Evolutionary conservation across 2,797 vertebrate genomes (phyloP), one percentile per base, ranked within the genome.

Genomic region (Meriones psammophilus): DNA sequence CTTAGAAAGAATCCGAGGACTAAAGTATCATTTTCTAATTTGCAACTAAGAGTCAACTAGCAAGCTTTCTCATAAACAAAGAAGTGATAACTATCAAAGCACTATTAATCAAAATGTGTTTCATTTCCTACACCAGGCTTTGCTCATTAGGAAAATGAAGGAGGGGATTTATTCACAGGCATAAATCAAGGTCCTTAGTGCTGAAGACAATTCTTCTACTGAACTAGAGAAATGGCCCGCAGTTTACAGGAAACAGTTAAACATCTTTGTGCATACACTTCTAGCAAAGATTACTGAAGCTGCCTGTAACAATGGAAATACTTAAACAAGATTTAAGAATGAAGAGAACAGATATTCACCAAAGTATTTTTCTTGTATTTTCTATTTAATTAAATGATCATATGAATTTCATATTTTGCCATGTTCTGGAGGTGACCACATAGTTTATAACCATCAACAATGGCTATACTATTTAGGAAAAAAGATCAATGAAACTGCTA

Each of bases 21-120:
- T 50, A 36, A 84, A 97, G 79, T 91, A 94, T 91, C 64, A 90
- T 97, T 97, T 97, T 95, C 93, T 96, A 94, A 93, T 96, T 95
- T 98, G 89, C 92, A 95, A 91, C 88, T 76, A 77, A 96, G 86
- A 97, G 69, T 90, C 69, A 93, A 94, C 92, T 91, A 96, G 94
- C 91, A 96, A 94, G 95, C 83, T 95, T 96, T 87, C 91, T 94
- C 60, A 84, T 97, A 97, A 76, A 93, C 79, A 95, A 94, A 96
- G 91, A 97, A 97, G 94, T 94, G 94, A 96, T 97, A 94, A 97
- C 86, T 96, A 98, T 97, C 97, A 97, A 97, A 97, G 94, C 91
- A 91, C 95, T 94, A 96, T 98, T 97, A 94, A 97, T 98, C 95
- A 96, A 95, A 98, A 95, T 94, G 91, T 92, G 97, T 96, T 96